Conservation (phyloP, 2,113 vertebrate genomes). For the Recurvirostra avosetta region DNA sequence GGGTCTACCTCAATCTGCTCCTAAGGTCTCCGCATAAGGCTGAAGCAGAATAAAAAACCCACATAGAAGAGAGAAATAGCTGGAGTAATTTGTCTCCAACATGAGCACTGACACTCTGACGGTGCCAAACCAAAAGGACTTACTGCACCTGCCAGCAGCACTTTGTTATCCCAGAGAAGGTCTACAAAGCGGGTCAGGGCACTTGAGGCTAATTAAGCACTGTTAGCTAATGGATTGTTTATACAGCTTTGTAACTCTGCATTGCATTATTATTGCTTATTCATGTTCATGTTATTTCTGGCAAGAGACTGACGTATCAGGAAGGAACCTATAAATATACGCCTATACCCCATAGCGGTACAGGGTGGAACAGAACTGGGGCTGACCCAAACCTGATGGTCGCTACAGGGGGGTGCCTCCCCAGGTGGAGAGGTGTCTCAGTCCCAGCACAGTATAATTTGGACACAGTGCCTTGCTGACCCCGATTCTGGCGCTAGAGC, state of each 20-base stretch:
- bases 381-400: background rate
- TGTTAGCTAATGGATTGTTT: background rate
- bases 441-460: too few species aligned
- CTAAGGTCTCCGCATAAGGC: fast-evolving
- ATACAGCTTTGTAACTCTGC: background rate
- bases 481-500: background rate
- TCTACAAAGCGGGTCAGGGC: background rate
- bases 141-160: background rate
- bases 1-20: background rate
- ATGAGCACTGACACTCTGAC: background rate
- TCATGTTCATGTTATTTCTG: background rate
- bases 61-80: background rate
- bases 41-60: background rate
- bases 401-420: fast-evolving
- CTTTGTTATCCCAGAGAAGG: background rate
- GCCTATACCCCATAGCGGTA: background rate
- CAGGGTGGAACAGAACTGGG: background rate
- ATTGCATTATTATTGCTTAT: background rate
- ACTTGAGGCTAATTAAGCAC: background rate
- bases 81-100: background rate
- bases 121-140: background rate
- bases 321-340: background rate
- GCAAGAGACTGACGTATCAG: background rate
- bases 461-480: background rate
- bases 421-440: background rate